phyloP scores from a whole-genome alignment of 2,888 invertebrate genomes.

The Gryllus longicercus region DNA sequence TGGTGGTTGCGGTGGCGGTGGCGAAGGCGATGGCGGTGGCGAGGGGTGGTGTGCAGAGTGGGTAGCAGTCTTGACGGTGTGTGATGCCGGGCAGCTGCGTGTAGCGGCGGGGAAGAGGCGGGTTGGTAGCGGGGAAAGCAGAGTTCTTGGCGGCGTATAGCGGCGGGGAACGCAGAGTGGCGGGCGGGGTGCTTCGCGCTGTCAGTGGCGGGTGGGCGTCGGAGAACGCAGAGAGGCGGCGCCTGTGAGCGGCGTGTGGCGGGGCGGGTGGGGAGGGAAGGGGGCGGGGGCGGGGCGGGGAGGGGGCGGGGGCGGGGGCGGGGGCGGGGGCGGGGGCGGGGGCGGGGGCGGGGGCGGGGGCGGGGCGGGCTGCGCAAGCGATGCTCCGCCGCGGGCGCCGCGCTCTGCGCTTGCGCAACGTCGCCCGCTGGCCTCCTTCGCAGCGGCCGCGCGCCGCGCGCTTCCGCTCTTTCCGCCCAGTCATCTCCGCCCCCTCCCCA shows the following conservation, averaged over 20 bases:
- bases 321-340: too few relatives aligned
- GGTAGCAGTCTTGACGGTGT: too few relatives aligned
- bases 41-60: too few relatives aligned
- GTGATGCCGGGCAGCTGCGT: too few relatives aligned
- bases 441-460: not conserved
- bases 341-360: too few relatives aligned
- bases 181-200: not conserved
- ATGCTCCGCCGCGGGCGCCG: not conserved
- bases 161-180: not conserved
- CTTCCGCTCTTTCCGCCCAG: not conserved
- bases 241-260: too few relatives aligned
- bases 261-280: too few relatives aligned
- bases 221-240: not conserved
- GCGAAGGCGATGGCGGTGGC: too few relatives aligned
- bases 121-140: not conserved
- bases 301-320: too few relatives aligned
- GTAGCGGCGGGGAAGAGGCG: too few relatives aligned
- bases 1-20: too few relatives aligned
- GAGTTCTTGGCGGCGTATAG: not conserved
- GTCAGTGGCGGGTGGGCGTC: not conserved
- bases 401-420: not conserved
- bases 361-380: not conserved
- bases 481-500: not conserved
- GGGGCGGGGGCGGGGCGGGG: too few relatives aligned
- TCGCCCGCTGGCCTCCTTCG: not conserved